Evolutionary conservation across 2,888 invertebrate species (phyloP).

Genomic region (Priocnemis perturbator): DNA sequence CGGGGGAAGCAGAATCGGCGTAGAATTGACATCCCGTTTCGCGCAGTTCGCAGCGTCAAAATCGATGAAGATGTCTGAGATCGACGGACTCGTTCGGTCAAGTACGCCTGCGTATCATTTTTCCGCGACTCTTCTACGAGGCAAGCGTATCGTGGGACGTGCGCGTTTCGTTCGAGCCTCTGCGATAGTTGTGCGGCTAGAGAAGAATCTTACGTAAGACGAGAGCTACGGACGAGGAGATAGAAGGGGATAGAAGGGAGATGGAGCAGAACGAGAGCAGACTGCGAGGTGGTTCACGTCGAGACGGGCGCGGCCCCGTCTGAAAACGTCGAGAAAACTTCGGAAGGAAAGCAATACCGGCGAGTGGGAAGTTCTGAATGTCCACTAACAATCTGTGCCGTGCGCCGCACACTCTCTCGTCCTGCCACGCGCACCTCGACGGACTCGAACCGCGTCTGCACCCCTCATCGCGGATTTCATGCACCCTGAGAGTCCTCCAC

Average conservation of each 20-base stretch:
- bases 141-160: too few relatives aligned
- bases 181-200: conserved; percentile 9
- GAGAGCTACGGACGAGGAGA: not conserved
- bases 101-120: not conserved
- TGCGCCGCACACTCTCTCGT: not conserved
- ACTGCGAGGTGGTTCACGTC: conserved; percentile 37
- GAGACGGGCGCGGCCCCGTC: conserved; percentile 34
- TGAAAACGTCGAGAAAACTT: conserved; percentile 65
- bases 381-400: conserved; percentile 58
- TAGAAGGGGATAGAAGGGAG: not conserved
- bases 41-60: conserved; percentile 15
- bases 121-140: too few relatives aligned
- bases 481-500: conserved; percentile 19
- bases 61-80: conserved; percentile 14
- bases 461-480: not conserved
- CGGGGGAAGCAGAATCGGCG: conserved; percentile 20
- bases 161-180: conserved; percentile 7
- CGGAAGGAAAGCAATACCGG: conserved; percentile 58
- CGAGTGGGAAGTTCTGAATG: conserved; percentile 71
- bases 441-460: conserved; percentile 2
- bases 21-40: too few relatives aligned
- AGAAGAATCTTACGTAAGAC: not conserved
- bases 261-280: conserved; percentile 17
- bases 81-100: not conserved
- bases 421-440: conserved; percentile 12